Conservation (phyloP, 2,113 vertebrate genomes). For the Steatornis caripensis region DNA sequence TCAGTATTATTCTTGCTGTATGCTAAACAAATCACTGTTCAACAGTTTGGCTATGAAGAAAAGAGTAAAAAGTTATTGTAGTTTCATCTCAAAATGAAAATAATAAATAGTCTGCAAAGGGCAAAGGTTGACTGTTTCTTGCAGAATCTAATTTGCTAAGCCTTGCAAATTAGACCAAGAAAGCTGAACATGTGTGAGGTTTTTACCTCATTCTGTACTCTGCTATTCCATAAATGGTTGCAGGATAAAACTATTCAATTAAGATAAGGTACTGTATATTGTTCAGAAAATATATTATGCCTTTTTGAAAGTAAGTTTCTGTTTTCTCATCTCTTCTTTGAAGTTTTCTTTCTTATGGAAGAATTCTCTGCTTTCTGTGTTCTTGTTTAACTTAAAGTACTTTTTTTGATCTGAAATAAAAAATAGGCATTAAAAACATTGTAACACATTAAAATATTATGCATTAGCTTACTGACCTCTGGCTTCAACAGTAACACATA, state of each 20-base stretch:
- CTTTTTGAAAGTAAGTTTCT: constrained; percentile 33
- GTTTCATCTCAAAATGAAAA: constrained; percentile 53
- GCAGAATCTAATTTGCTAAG: constrained; percentile 52
- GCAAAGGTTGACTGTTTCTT: constrained; percentile 18
- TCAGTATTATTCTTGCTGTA: neutral
- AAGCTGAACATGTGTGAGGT: constrained; percentile 1
- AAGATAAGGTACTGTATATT: constrained; percentile 47
- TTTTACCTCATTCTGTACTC: constrained; percentile 9
- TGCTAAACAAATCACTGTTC: neutral
- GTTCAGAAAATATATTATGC: constrained; percentile 47
- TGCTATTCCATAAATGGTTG: constrained; percentile 24
- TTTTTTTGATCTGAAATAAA: neutral
- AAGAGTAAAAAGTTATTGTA: neutral
- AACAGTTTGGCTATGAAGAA: neutral
- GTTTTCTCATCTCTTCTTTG: constrained; percentile 27
- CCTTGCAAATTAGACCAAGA: constrained; percentile 43
- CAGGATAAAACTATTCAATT: constrained; percentile 47
- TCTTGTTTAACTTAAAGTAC: constrained; percentile 10
- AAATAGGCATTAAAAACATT: neutral
- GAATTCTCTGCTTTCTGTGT: neutral
- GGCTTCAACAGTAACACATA: neutral
- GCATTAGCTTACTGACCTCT: neutral
- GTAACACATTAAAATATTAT: neutral
- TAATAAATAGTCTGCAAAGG: constrained; percentile 46
- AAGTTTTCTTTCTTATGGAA: constrained; percentile 12